Base-by-base conservation (phyloP, 2,797 vertebrate species). In the Gastrophryne carolinensis region DNA sequence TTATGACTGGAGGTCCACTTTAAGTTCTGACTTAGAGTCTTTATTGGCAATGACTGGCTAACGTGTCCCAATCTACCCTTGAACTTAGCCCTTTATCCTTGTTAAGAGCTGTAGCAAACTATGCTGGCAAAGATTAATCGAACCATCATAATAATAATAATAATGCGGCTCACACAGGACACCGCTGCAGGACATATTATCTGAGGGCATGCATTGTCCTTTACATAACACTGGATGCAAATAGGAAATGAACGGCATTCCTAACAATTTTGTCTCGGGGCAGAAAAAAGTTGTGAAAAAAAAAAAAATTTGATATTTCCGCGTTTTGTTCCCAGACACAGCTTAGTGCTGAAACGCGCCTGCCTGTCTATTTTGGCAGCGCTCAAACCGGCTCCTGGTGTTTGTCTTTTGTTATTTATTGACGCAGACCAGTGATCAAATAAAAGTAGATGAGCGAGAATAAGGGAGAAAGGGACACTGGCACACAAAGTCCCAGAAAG, bases 361-460 rank as follows among this genome's bases (percentile, higher is more conserved):
- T 70, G 47, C 8, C 75, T 64, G 58, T 54, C 60, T 70, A 32
- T 61, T 63, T 56, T 52, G 50, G 67, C 67, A 64, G 8, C 5
- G 75, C 39, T 65, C 64, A 37, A 12, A 24, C 26, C 60, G 54
- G 52, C 52, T 37, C 66, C 35, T 77, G 50, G 49, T 77, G 58
- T 72, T 64, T 30, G 67, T 27, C 67, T 65, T 64, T 78, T 78
- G 75, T 72, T 72, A 71, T 60, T 26, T 32, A 35, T 15, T 78
- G 68, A 78, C 68, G 68, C 68, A 78, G 30, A 58, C 7, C 34
- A 71, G 66, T 52, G 29, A 37, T 50, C 49, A 10, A 78, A 54
- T 78, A 66, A 47, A 63, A 56, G 47, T 39, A 27, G 67, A 65
- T 26, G 39, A 10, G 30, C 27, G 63, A 12, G 13, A 24, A 32